Percentiles rank a stretch among this genome's conserved stretches.
Conservation (phyloP, 2,113 vertebrate genomes). For the Irena cyanogastra region DNA sequence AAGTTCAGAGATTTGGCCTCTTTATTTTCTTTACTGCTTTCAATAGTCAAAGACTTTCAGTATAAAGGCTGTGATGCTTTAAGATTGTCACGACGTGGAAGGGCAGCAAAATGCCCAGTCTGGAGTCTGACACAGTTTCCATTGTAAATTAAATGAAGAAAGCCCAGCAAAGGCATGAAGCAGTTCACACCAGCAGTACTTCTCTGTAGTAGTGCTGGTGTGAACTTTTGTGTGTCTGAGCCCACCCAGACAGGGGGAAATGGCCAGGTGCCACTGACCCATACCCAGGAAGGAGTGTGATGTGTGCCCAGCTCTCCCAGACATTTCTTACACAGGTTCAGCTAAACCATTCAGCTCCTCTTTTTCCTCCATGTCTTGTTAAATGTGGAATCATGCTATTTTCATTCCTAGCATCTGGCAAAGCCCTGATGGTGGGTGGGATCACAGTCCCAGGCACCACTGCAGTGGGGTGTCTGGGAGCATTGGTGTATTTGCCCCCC, state of each 20-base stretch:
- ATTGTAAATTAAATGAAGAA: neutral
- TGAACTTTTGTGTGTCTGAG: neutral
- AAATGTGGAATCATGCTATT: neutral
- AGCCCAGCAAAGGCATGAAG: neutral
- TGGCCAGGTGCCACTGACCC: neutral
- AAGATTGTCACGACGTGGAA: neutral
- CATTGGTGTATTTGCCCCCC: neutral
- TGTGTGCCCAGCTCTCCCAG: neutral
- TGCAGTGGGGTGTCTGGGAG: neutral
- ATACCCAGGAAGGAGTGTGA: fast-evolving
- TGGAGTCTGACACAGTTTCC: neutral
- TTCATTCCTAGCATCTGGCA: neutral
- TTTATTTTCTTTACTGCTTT: neutral
- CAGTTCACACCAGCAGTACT: neutral
- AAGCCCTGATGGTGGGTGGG: neutral
- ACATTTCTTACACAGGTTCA: neutral
- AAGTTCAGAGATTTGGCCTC: neutral
- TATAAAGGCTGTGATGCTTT: neutral
- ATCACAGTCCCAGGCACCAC: neutral
- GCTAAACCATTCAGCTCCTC: neutral
- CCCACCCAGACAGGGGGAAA: neutral
- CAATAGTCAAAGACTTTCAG: neutral
- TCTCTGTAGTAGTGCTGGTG: neutral
- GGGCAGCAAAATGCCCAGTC: neutral
- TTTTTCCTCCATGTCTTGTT: neutral